These are phyloP conservation scores for Daubentonia madagascariensis DNA, from an alignment of 2,113 vertebrate species.

Conservation along the genomic window DNA sequence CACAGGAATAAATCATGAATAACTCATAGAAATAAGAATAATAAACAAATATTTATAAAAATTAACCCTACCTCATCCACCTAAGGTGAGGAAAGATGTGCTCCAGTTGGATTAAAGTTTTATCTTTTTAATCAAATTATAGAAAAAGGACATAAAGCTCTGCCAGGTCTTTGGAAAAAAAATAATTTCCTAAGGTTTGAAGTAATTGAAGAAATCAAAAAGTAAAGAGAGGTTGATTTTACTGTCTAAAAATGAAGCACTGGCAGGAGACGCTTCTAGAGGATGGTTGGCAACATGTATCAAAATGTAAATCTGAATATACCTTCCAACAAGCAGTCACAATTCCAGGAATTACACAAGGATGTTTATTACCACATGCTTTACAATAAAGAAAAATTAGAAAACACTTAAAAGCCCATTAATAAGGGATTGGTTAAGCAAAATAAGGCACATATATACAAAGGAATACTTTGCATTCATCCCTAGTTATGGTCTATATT, in stretches of 20 bases:
- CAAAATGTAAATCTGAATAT: not conserved
- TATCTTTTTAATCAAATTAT: slow-evolving; percentile 28
- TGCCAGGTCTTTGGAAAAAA: not conserved
- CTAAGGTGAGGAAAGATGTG: not conserved
- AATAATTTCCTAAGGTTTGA: not conserved
- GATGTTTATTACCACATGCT: not conserved
- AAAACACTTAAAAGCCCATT: not conserved
- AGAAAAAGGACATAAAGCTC: not conserved
- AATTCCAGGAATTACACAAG: not conserved
- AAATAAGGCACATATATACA: not conserved
- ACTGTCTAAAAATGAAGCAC: not conserved
- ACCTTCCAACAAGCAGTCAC: not conserved
- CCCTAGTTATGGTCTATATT: not conserved
- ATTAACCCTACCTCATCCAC: not conserved
- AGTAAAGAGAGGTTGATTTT: not conserved
- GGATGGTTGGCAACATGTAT: not conserved
- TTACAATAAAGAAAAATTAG: not conserved
- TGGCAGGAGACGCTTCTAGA: not conserved
- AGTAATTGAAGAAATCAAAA: not conserved
- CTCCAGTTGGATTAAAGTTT: not conserved
- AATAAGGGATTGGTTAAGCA: not conserved
- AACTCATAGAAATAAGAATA: not conserved
- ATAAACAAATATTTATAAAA: not conserved
- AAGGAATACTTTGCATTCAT: not conserved
- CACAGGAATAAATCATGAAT: not conserved